Base-by-base conservation (phyloP, 2,797 vertebrate species). In the Typhlichthys subterraneus region DNA sequence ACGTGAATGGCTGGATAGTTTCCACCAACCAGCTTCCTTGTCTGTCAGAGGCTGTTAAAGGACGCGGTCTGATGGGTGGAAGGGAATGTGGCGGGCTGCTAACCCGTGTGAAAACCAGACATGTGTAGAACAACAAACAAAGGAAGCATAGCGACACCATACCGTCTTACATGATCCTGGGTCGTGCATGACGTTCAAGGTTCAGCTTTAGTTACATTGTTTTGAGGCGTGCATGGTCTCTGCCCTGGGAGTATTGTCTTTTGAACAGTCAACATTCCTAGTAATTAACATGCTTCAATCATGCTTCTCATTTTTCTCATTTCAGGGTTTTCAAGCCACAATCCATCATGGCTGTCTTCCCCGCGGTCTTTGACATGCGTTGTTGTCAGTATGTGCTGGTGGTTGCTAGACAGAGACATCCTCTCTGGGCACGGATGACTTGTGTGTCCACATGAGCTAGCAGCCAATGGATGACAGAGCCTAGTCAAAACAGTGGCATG, bases 401-500 rank as follows among this genome's bases (percentile, higher is more conserved):
- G 13, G 10, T 60, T 33, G 59, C 2, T 57, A 74, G 76, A 71
- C 71, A 62, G 53, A 69, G 59, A 65, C 75, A 54, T 59, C 61
- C 53, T 64, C 61, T 67, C 61, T 73, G 70, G 56, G 74, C 86
- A 82, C 83, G 83, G 70, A 72, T 79, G 77, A 81, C 80, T 75
- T 45, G 69, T 38, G 65, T 82, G 84, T 90, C 88, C 88, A 85
- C 85, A 90, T 53, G 73, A 84, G 81, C 85, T 72, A 70, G 57
- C 79, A 84, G 87, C 86, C 91, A 92, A 85, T 85, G 23, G 80
- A 90, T 88, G 82, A 91, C 88, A 85, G 81, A 83, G 81, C 77
- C 77, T 80, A 86, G 82, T 89, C 87, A 86, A 87, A 92, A 91
- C 88, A 92, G 70, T 59, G 70, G 59, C 75, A 69, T 62, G 73